Base-by-base conservation (phyloP, 2,888 invertebrate species). In the Netelia inedita region DNA sequence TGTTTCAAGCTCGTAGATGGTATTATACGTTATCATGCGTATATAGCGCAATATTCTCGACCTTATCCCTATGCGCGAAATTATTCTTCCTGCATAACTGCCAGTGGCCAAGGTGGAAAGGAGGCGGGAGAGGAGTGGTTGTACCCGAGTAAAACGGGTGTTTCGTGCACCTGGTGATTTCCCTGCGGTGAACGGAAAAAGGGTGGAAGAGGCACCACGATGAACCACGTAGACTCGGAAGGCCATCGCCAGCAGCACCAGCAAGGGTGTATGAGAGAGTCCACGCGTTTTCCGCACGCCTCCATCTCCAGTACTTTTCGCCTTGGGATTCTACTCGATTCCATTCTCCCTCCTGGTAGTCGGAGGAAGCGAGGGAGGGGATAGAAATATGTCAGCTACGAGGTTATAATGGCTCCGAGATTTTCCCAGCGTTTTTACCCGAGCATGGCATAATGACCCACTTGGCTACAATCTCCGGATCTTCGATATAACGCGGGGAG, bases 111-210 rank as follows among this genome's bases (percentile, higher is more conserved):
- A n/a, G 53, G 53, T 19, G 50, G 19, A 14, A 61, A 23, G 59
- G 68, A 28, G 61, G 8, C 50, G 19, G n/a, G n/a, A 2, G 73
- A 9, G 55, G 66, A 19, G 21, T 21, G 61, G 41, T 66, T 55
- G 57, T 35, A 63, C 63, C 41, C 41, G 35, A 57, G 69, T 74
- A 28, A 78, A 85, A 78, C 41, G 73, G 78, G 57, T 80, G 68
- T 84, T 84, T 72, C n/a, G 46, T 35, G 72, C 78, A 81, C 81
- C 81, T 79, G 74, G 59, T 85, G 84, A 85, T 85, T 85, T 85
- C 84, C 84, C 84, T 85, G 84, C 79, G 84, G 84, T 78, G 73
- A 81, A 74, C 68, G 78, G 41, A 65, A 81, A 78, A 81, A 68
- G 72, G 57, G 57, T 59, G 65, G 79, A 65, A 66, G 21, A 8